phyloP scores from a whole-genome alignment of 2,797 vertebrate genomes.

The Crenuchus spilurus region DNA sequence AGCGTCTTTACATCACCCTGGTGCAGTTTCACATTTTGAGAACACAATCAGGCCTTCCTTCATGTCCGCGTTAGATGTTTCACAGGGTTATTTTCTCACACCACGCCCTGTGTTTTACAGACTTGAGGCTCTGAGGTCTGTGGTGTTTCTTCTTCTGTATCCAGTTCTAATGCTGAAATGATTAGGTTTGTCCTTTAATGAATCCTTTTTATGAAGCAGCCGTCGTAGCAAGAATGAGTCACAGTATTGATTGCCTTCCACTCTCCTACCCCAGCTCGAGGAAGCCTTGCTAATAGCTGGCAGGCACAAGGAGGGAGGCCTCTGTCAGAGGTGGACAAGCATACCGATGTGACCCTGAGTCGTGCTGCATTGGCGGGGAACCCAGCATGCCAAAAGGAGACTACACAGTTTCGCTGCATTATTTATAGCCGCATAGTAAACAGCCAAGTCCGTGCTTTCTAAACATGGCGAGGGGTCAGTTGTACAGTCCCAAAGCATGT shows the following conservation, averaged over 20 bases:
- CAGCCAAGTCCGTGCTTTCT: conserved; percentile 9
- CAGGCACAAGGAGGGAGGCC: conserved; percentile 11
- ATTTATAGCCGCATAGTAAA: conserved; percentile 53
- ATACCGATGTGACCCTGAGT: conserved; percentile 35
- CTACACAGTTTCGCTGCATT: conserved; percentile 27
- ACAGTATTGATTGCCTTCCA: conserved; percentile 71
- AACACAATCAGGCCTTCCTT: conserved; percentile 6
- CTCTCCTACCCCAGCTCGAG: conserved; percentile 19
- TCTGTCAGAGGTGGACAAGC: conserved; percentile 25
- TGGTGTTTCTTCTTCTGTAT: conserved; percentile 53
- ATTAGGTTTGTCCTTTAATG: conserved; percentile 78
- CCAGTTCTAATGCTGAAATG: conserved; percentile 71
- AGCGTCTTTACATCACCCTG: background rate
- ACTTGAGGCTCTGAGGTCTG: conserved; percentile 32
- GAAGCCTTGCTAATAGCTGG: conserved; percentile 36
- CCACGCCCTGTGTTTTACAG: conserved; percentile 19
- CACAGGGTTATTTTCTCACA: too few species aligned
- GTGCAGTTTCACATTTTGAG: background rate
- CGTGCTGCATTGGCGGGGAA: conserved; percentile 22
- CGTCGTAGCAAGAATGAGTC: conserved; percentile 78
- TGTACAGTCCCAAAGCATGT: background rate
- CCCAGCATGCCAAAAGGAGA: background rate
- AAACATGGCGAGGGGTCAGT: conserved; percentile 26
- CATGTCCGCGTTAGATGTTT: conserved; percentile 4
- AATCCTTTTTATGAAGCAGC: conserved; percentile 78